Base-by-base conservation (phyloP, 1,140 invertebrate genomes). In the Megathymus violae region DNA sequence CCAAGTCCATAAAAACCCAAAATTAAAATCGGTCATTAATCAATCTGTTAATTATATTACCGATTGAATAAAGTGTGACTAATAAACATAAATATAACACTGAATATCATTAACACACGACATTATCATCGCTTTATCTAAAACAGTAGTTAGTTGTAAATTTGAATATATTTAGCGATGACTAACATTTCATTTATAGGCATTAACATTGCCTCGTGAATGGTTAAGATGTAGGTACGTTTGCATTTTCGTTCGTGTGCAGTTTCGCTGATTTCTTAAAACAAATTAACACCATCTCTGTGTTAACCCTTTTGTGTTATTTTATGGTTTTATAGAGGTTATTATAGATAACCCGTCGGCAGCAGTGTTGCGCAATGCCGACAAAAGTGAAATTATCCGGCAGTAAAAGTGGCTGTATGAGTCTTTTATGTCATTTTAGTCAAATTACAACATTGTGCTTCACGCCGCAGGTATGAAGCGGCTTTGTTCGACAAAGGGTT, bases 331-430 rank as follows among this genome's bases (percentile, higher is more conserved):
- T 87, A 85, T 70, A 71, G 67, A 44, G 64, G 51, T 66, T 67
- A 77, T 76, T 71, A 78, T 72, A 73, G 71, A 71, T 69, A 76
- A 69, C 64, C 60, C 68, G 63, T 61, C 41, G 15, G 54, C 61
- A 15, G 61, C 65, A 65, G 63, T 46, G 58, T 88, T 85, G 70
- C 82, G 84, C 80, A 87, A 87, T 31, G 74, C 80, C 76, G 82
- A 86, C 87, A 88, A 89, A 89, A 88, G 87, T 85, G 82, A 88
- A 82, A 88, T 79, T 80, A 58, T 65, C 54, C 48, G 64, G 54
- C 69, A 79, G 80, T 89, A 85, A 87, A 85, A 78, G 73, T 78
- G 56, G 63, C 61, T 15, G 27, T 56, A 82, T 76, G 72, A 73
- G 63, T 68, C 69, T 71, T 67, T 60, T 58, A 70, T 69, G 59